These are phyloP conservation scores for Molanna angustata DNA, from an alignment of 2,888 invertebrate genomes.

Conservation along the genomic window DNA sequence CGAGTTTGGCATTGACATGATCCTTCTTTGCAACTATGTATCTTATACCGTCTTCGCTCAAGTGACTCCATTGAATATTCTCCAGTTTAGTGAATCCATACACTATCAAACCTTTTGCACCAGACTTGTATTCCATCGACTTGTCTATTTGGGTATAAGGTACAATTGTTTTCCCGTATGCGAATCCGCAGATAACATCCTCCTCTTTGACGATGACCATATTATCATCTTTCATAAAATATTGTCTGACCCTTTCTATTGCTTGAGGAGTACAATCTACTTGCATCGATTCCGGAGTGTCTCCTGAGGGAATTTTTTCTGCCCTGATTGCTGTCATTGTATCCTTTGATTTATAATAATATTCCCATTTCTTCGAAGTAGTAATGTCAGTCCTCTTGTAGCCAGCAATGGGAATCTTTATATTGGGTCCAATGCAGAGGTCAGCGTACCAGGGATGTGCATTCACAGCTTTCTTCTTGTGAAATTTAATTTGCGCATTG, in stretches of 20 bases:
- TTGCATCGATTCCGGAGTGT: not conserved
- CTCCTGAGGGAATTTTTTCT: not conserved
- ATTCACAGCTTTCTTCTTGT: constrained; percentile 50
- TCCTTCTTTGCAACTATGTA: constrained; percentile 54
- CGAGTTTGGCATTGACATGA: constrained; percentile 53
- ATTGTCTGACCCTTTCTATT: constrained; percentile 40
- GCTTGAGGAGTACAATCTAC: constrained; percentile 44
- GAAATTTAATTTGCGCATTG: constrained; percentile 56
- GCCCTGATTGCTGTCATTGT: not conserved
- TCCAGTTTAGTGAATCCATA: constrained; percentile 62
- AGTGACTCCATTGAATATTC: constrained; percentile 55
- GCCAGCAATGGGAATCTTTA: constrained; percentile 61
- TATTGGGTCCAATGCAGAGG: constrained; percentile 57
- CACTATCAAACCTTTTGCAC: constrained; percentile 61
- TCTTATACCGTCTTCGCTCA: constrained; percentile 55
- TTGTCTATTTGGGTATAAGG: constrained; percentile 58
- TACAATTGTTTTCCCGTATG: constrained; percentile 61
- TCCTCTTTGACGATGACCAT: constrained; percentile 50
- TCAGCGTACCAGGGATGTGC: constrained; percentile 64
- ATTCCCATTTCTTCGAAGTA: constrained; percentile 44
- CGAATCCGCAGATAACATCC: constrained; percentile 56
- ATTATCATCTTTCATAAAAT: constrained; percentile 49
- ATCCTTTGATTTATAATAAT: constrained; percentile 32
- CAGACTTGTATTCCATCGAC: constrained; percentile 56
- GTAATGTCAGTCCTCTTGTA: constrained; percentile 55